Percentiles rank a stretch among this genome's conserved stretches.
Conservation (phyloP, 2,113 vertebrate species). For the Boulengeromyrus knoepffleri region DNA sequence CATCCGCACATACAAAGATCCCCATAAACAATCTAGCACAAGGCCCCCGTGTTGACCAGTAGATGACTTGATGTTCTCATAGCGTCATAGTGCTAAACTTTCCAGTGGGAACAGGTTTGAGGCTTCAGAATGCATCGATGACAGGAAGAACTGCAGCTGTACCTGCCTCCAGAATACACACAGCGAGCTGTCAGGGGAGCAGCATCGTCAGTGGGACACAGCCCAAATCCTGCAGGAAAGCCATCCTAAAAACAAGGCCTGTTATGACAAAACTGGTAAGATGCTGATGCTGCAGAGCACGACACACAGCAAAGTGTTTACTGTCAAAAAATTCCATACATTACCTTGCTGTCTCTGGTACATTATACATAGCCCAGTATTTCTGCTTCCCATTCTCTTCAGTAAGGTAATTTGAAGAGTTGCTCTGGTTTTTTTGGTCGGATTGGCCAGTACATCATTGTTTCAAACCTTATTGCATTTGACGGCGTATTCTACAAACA, state of each 20-base stretch:
- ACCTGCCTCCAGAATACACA: neutral
- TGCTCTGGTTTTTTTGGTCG: neutral
- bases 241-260: neutral
- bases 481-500: neutral
- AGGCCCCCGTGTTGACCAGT: neutral
- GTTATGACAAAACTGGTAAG: neutral
- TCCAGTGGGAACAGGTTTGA: neutral
- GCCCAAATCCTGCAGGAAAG: neutral
- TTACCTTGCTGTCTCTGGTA: neutral
- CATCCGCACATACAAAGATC: neutral
- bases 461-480: neutral
- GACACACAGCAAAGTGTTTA: neutral
- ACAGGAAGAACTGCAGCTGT: neutral
- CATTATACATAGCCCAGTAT: neutral
- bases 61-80: neutral
- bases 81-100: neutral
- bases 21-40: neutral
- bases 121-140: neutral
- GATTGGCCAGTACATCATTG: neutral
- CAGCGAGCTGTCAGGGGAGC: neutral
- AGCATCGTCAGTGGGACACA: neutral
- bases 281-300: neutral
- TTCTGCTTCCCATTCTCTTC: neutral
- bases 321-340: neutral
- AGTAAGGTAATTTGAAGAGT: neutral